Percentiles rank a stretch among this genome's conserved stretches.
Evolutionary conservation across 2,888 invertebrate species (phyloP).

Genomic region (Cancer borealis): DNA sequence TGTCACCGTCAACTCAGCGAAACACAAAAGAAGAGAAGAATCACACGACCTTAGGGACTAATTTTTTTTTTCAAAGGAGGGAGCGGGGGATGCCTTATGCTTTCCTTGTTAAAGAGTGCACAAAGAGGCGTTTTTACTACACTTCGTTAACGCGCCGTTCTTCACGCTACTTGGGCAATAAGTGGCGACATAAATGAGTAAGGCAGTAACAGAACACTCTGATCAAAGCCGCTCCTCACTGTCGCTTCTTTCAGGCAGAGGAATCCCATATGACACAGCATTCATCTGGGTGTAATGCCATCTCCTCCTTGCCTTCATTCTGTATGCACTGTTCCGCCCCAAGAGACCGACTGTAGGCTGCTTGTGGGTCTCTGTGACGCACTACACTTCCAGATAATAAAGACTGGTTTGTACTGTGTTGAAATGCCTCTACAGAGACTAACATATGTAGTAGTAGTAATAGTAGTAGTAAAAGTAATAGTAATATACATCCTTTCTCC

Average conservation of each 20-base stretch:
- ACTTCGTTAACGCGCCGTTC: not conserved
- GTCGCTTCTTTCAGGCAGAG: not conserved
- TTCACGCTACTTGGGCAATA: not conserved
- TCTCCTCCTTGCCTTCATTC: not conserved
- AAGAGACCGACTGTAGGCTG: not conserved
- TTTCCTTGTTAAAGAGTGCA: not conserved
- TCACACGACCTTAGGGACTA: too few species aligned
- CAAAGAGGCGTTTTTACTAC: not conserved
- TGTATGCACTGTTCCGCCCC: not conserved
- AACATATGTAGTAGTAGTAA: constrained; percentile 6
- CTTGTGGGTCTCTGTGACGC: not conserved
- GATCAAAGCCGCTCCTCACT: not conserved
- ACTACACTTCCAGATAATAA: not conserved
- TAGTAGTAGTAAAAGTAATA: not conserved
- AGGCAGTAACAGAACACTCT: not conserved
- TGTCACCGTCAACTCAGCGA: too few species aligned
- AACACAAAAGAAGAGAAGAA: too few species aligned
- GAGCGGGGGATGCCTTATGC: not conserved
- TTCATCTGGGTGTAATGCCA: not conserved
- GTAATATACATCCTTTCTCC: not conserved
- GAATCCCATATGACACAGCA: not conserved
- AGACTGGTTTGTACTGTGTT: not conserved
- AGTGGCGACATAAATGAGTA: not conserved
- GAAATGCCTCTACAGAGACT: not conserved
- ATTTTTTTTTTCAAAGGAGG: too few species aligned